Conservation (phyloP, 1,140 invertebrate genomes). For the Papilio aristodemus region DNA sequence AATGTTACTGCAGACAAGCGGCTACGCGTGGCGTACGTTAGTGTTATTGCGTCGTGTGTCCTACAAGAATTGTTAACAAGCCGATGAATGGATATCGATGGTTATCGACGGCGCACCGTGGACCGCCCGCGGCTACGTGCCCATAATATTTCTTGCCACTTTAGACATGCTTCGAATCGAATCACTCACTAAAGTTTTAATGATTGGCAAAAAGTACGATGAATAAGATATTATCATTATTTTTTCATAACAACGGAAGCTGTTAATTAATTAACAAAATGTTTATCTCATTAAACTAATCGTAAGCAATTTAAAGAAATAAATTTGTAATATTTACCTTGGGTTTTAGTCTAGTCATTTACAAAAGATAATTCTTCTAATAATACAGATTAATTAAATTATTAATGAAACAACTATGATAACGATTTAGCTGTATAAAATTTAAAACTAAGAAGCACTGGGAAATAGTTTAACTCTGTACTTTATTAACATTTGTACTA, state of each 20-base stretch:
- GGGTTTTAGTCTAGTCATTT: too few relatives aligned
- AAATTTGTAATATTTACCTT: too few relatives aligned
- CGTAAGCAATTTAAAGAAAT: too few relatives aligned
- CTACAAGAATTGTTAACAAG: slow-evolving; percentile 37
- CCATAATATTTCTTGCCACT: neutral
- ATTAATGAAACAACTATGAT: too few relatives aligned
- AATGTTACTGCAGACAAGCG: slow-evolving; percentile 35
- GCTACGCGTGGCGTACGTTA: slow-evolving; percentile 18
- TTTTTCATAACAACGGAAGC: neutral
- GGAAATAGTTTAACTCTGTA: too few relatives aligned
- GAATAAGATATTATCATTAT: slow-evolving; percentile 7
- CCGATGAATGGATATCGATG: slow-evolving; percentile 36
- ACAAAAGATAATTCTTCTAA: too few relatives aligned
- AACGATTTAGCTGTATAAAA: too few relatives aligned
- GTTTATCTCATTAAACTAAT: neutral
- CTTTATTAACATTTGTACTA: too few relatives aligned
- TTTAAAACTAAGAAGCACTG: too few relatives aligned
- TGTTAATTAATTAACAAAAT: neutral
- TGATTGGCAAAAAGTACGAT: slow-evolving; percentile 2
- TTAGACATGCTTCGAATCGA: slow-evolving; percentile 9
- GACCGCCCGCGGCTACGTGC: slow-evolving; percentile 32
- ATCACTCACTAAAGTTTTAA: slow-evolving; percentile 18
- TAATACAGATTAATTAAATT: too few relatives aligned
- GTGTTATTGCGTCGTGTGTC: slow-evolving; percentile 27
- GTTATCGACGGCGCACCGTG: slow-evolving; percentile 25